Percentiles rank a stretch among this genome's conserved stretches.
These are phyloP conservation scores for Pogonus chalceus DNA, from an alignment of 1,140 invertebrate genomes.

Conservation along the genomic window DNA sequence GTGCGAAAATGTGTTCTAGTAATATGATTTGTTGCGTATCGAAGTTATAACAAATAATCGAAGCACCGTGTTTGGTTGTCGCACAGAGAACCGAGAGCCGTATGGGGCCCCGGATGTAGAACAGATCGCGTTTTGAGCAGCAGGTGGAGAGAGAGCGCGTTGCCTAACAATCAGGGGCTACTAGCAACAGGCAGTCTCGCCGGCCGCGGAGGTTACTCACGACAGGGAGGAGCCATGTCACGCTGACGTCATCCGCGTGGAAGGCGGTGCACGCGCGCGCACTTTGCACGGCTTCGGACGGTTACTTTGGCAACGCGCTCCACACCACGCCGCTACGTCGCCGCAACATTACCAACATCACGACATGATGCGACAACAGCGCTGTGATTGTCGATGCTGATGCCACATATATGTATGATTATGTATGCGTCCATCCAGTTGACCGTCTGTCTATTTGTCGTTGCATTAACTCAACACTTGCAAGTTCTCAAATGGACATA, in stretches of 20 bases:
- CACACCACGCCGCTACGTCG: slow-evolving; percentile 26
- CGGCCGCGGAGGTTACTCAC: slow-evolving; percentile 16
- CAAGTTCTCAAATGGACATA: too few species aligned
- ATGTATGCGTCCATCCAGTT: too few species aligned
- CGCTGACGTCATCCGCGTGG: slow-evolving; percentile 26
- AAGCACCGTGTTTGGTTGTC: slow-evolving; percentile 14
- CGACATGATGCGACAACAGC: too few species aligned
- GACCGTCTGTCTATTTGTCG: too few species aligned
- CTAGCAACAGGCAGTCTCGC: slow-evolving; percentile 34
- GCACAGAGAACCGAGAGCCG: slow-evolving; percentile 4
- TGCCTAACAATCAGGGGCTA: slow-evolving; percentile 13
- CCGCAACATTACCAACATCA: slow-evolving; percentile 23
- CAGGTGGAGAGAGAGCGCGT: slow-evolving; percentile 14
- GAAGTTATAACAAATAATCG: too few species aligned
- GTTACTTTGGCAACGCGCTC: slow-evolving; percentile 29
- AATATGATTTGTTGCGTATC: neutral
- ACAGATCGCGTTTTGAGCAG: slow-evolving; percentile 24
- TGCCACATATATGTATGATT: too few species aligned
- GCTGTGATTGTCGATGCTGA: too few species aligned
- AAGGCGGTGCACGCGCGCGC: slow-evolving; percentile 32
- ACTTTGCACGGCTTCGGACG: slow-evolving; percentile 20
- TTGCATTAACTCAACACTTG: too few species aligned
- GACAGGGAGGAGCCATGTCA: slow-evolving; percentile 24
- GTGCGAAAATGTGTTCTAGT: neutral
- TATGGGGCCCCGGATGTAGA: slow-evolving; percentile 4